Conservation (phyloP, 2,113 vertebrate species). For the Ciconia boyciana region DNA sequence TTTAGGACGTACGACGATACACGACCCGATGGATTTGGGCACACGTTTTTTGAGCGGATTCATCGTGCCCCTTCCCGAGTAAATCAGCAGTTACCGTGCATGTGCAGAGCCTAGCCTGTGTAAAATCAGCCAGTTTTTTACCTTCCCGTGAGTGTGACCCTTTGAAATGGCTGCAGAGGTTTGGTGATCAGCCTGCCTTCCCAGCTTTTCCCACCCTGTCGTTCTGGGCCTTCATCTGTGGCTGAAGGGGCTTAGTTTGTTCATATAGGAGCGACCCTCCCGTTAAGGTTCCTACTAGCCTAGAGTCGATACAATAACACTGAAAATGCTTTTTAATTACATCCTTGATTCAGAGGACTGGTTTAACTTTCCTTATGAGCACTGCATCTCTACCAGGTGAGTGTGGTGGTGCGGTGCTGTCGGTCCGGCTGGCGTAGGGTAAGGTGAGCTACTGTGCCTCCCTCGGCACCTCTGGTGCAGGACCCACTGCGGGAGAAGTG, state of each 20-base stretch:
- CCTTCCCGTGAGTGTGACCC: background rate
- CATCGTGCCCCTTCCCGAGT: background rate
- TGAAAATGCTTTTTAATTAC: background rate
- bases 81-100: background rate
- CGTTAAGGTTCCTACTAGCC: background rate
- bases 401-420: background rate
- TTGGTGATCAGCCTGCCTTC: background rate
- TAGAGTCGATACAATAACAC: too few species aligned
- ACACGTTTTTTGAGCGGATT: background rate
- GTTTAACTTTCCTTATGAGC: background rate
- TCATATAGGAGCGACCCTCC: background rate
- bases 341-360: background rate
- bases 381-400: too few species aligned
- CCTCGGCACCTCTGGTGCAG: background rate
- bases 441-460: background rate
- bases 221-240: background rate
- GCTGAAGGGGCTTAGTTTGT: too few species aligned
- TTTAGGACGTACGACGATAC: accelerated
- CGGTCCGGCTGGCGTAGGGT: background rate
- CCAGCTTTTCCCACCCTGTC: background rate
- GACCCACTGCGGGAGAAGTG: too few species aligned
- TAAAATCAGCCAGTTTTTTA: background rate
- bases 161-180: background rate
- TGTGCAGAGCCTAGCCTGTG: background rate
- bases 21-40: background rate